A percentile compares a stretch with the other conserved stretches of the same genome.
phyloP scores from a whole-genome alignment of 2,113 vertebrate genomes.

The Platysternon megacephalum region DNA sequence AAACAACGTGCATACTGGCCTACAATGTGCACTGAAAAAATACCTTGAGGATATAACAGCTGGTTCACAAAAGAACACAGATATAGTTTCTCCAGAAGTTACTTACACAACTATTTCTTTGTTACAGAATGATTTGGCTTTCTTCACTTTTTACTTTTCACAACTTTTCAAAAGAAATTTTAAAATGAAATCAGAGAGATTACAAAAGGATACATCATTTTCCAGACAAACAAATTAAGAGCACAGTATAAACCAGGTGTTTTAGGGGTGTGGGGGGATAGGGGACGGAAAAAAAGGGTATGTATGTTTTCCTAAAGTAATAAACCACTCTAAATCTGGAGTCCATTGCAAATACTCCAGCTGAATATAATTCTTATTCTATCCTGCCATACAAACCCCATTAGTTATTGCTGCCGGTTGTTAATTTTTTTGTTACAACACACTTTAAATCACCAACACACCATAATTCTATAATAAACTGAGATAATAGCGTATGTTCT shows the following conservation, averaged over 20 bases:
- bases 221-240: not conserved
- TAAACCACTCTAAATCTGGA: not conserved
- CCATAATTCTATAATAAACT: slow-evolving; percentile 59
- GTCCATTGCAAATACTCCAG: not conserved
- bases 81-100: not conserved
- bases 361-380: slow-evolving; percentile 13
- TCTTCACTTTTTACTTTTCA: not conserved
- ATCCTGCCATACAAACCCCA: not conserved
- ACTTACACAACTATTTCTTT: not conserved
- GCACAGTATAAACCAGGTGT: not conserved
- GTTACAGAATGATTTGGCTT: not conserved
- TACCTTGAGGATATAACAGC: not conserved
- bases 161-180: not conserved
- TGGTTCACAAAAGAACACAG: not conserved
- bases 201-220: not conserved
- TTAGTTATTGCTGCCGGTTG: slow-evolving; percentile 9
- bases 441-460: slow-evolving; percentile 54
- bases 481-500: slow-evolving; percentile 39
- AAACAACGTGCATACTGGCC: not conserved
- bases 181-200: fast-evolving
- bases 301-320: slow-evolving; percentile 13
- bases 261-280: not conserved
- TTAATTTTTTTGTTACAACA: slow-evolving; percentile 32
- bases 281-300: slow-evolving; percentile 1
- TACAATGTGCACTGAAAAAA: not conserved